Evolutionary conservation across 2,113 vertebrate genomes (phyloP).

Genomic region (Tor tambroides): DNA sequence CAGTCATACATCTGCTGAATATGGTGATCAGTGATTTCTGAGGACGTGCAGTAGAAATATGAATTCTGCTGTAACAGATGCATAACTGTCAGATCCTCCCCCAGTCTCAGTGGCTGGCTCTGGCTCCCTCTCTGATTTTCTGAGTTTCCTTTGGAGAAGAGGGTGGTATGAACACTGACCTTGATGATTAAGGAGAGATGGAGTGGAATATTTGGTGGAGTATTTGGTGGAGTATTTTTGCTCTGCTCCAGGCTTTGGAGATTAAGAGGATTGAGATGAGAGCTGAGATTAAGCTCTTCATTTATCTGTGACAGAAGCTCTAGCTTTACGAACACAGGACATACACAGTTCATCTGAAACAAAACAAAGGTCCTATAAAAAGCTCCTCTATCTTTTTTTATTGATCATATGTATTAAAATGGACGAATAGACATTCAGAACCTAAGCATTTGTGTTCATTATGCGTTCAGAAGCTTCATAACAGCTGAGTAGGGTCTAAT

Average conservation of each 20-base stretch:
- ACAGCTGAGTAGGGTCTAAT: neutral
- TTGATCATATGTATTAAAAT: neutral
- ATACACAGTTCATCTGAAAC: neutral
- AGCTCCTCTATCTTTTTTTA: neutral
- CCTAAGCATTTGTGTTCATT: neutral
- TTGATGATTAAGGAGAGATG: constrained; percentile 24
- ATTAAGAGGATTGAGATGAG: constrained; percentile 11
- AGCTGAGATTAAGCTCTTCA: constrained; percentile 34
- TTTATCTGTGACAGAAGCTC: constrained; percentile 16
- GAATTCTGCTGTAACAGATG: neutral
- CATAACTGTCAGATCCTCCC: neutral
- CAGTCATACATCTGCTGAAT: neutral
- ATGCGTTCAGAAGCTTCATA: neutral
- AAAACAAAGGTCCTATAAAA: neutral
- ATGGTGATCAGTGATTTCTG: neutral
- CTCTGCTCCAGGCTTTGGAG: constrained; percentile 7
- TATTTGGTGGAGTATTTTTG: constrained; percentile 22
- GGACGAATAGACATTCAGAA: neutral
- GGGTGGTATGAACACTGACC: neutral
- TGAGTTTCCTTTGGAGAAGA: neutral
- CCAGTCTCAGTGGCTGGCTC: neutral
- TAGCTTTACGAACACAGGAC: neutral
- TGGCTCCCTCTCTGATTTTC: neutral
- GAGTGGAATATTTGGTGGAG: too few species aligned
- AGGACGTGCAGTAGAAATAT: neutral